A percentile compares a stretch with the other conserved stretches of the same genome.
Conservation (phyloP, 1,140 invertebrate species). For the Papilio machaon region DNA sequence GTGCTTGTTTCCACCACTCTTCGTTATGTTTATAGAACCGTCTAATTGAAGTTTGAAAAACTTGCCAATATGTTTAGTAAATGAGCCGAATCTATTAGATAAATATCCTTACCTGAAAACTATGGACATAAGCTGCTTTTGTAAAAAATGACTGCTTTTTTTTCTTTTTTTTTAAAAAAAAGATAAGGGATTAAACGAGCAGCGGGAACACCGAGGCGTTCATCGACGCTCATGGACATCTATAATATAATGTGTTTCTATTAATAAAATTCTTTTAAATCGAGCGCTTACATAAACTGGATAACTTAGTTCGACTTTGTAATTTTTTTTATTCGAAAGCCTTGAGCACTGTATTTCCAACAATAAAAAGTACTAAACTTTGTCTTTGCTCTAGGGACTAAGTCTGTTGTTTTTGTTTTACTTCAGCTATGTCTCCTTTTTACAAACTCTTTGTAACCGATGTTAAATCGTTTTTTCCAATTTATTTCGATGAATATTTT, state of each 20-base stretch:
- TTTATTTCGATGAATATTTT: not conserved
- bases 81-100: too few species aligned
- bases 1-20: not conserved
- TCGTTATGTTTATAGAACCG: not conserved
- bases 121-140: too few species aligned
- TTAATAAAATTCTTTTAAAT: conserved; percentile 4
- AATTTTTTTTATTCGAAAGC: conserved; percentile 6
- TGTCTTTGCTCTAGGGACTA: conserved; percentile 64
- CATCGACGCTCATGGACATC: not conserved
- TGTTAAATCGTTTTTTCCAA: not conserved
- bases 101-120: too few species aligned
- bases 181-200: too few species aligned
- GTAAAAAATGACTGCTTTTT: too few species aligned
- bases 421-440: not conserved
- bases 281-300: not conserved
- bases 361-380: conserved; percentile 48
- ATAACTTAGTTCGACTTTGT: conserved; percentile 7
- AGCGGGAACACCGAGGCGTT: too few species aligned
- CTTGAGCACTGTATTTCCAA: not conserved
- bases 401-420: conserved; percentile 66
- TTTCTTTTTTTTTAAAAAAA: too few species aligned
- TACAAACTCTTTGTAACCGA: not conserved
- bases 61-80: not conserved
- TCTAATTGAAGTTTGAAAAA: not conserved
- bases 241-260: not conserved